Evolutionary conservation across 1,140 invertebrate genomes (phyloP).

Genomic region (Zaprionus vittiger): DNA sequence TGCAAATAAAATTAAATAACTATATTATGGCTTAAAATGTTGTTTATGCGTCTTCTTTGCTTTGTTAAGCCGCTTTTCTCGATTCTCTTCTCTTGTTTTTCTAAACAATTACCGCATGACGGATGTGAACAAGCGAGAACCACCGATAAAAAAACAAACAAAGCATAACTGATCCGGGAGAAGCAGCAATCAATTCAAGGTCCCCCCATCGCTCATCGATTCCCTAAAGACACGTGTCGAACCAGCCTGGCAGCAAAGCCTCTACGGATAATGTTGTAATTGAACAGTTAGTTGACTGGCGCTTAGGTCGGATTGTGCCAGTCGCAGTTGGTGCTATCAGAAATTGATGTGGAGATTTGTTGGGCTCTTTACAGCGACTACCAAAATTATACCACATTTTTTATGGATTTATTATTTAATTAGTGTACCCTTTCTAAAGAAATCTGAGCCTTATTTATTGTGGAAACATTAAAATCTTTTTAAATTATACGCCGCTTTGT

Average conservation of each 20-base stretch:
- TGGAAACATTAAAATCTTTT: too few relatives aligned
- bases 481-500: too few relatives aligned
- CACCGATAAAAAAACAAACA: neutral
- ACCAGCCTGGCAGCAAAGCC: neutral
- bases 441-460: too few relatives aligned
- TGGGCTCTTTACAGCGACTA: neutral
- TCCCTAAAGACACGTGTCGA: conserved; percentile 26
- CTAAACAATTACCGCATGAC: conserved; percentile 2
- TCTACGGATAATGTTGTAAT: conserved; percentile 16
- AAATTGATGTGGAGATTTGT: neutral
- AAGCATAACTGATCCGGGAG: conserved; percentile 20
- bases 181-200: conserved; percentile 31
- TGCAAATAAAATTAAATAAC: conserved; percentile 50
- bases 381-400: too few relatives aligned
- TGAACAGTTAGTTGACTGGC: conserved; percentile 2
- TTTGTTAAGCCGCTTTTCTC: conserved; percentile 22
- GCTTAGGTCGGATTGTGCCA: conserved; percentile 11
- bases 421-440: too few relatives aligned
- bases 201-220: conserved; percentile 32
- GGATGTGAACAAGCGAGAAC: neutral
- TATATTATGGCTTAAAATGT: conserved; percentile 14
- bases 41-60: conserved; percentile 8
- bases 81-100: neutral
- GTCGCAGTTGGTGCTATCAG: neutral
- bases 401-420: too few relatives aligned